phyloP scores from a whole-genome alignment of 2,888 invertebrate species.

The Nephrotoma appendiculata region DNA sequence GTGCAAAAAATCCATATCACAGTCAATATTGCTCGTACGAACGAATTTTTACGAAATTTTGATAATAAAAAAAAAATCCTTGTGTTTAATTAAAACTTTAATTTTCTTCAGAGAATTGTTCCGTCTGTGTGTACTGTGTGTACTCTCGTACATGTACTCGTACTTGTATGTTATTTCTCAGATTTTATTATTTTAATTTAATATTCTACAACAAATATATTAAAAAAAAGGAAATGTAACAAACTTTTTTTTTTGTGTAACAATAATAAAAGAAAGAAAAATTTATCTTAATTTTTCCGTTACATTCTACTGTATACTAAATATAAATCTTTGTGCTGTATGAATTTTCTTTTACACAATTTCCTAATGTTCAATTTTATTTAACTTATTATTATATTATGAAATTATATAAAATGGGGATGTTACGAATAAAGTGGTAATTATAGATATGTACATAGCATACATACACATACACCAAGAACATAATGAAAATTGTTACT shows the following conservation, averaged over 20 bases:
- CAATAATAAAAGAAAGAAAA: not conserved
- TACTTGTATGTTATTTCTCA: not conserved
- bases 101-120: not conserved
- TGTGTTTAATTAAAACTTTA: not conserved
- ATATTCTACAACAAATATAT: not conserved
- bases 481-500: not conserved
- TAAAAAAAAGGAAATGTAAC: not conserved
- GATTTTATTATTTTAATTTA: not conserved
- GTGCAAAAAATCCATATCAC: not conserved
- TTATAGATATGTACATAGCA: not conserved
- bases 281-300: not conserved
- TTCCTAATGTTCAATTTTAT: not conserved
- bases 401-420: not conserved
- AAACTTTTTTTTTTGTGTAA: not conserved
- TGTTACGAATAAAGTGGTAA: not conserved
- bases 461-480: not conserved
- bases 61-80: not conserved
- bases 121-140: not conserved
- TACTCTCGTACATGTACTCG: not conserved
- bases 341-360: not conserved
- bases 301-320: not conserved
- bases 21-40: not conserved
- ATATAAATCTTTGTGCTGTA: not conserved
- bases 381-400: not conserved
- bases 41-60: not conserved